Percentiles rank a stretch among this genome's conserved stretches.
Conservation (phyloP, 2,888 invertebrate species). For the Eurois occulta region DNA sequence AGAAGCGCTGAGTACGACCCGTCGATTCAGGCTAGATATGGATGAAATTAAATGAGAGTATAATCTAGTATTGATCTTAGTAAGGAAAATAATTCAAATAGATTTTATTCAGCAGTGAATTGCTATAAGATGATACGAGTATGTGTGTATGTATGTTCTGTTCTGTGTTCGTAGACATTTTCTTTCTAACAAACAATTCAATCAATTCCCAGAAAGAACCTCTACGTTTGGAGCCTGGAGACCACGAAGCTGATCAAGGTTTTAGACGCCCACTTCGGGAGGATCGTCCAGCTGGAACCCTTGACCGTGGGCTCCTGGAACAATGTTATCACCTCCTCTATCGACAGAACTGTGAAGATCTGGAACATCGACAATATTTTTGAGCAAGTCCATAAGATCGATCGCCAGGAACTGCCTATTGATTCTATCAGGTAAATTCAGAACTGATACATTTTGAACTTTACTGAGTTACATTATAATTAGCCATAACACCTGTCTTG, state of each 20-base stretch:
- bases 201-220: slow-evolving; percentile 92
- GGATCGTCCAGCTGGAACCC: slow-evolving; percentile 97
- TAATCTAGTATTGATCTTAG: too few relatives aligned
- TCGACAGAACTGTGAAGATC: slow-evolving; percentile 99
- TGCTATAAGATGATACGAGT: background rate
- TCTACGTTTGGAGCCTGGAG: slow-evolving; percentile 98
- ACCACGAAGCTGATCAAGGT: slow-evolving; percentile 96
- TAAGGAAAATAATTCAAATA: too few relatives aligned
- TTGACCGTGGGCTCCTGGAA: slow-evolving; percentile 97
- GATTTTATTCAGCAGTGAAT: background rate
- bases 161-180: too few relatives aligned
- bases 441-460: background rate
- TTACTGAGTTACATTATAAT: too few relatives aligned
- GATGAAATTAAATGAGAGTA: too few relatives aligned
- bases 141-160: too few relatives aligned
- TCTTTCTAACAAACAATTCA: background rate
- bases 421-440: slow-evolving; percentile 94
- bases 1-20: too few relatives aligned
- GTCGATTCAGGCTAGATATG: too few relatives aligned
- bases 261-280: slow-evolving; percentile 98
- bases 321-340: slow-evolving; percentile 98
- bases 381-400: slow-evolving; percentile 98
- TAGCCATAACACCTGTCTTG: background rate
- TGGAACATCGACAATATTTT: slow-evolving; percentile 99
- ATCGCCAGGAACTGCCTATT: slow-evolving; percentile 98